Evolutionary conservation across 2,888 invertebrate genomes (phyloP), one percentile per base, ranked within the genome.

Genomic region (Cetonia aurata): DNA sequence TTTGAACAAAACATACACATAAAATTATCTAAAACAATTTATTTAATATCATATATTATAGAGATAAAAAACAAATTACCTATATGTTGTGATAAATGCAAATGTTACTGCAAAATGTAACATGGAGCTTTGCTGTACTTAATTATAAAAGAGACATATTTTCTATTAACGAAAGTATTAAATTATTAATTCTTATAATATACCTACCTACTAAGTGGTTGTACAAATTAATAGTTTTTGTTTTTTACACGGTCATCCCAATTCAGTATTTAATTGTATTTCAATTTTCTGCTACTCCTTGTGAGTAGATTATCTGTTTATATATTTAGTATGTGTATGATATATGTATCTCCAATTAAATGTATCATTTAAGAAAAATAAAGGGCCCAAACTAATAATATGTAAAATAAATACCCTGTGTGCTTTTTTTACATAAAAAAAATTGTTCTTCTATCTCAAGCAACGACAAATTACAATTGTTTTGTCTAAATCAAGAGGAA

Each of bases 351-450:
- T 42, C 10, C 15, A 62, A 62, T 62, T 65, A 12, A 37, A 65
- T 65, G 62, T 65, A 52, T 33, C n/a, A 65, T 50, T 62, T n/a
- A 50, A 17, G 41, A 65, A 37, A 10, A 65, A 65, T 65, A 65
- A 65, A 65, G 62, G 62, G 50, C 62, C 62, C 50, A 65, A 37
- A 37, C 37, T 37, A 37, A 65, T 65, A 65, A 17, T 50, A 50
- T 33, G 6, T 13, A 19, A 31, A 25, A 19, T 12, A 53, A 19
- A 12, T 53, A 15, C 10, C 17, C 10, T 10, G 6, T 53, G 9
- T 1, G 25, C 1, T 53, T 15, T 48, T 13, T 25, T 25, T 25
- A 3, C 4, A 25, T 3, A 3, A 25, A 25, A 25, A 25, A 25
- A 3, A 25, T 25, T 3, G 4, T 25, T 25, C 4, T 4, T n/a